Percentiles rank a stretch among this genome's conserved stretches.
Conservation (phyloP, 2,113 vertebrate species). For the Phyllostomus discolor region DNA sequence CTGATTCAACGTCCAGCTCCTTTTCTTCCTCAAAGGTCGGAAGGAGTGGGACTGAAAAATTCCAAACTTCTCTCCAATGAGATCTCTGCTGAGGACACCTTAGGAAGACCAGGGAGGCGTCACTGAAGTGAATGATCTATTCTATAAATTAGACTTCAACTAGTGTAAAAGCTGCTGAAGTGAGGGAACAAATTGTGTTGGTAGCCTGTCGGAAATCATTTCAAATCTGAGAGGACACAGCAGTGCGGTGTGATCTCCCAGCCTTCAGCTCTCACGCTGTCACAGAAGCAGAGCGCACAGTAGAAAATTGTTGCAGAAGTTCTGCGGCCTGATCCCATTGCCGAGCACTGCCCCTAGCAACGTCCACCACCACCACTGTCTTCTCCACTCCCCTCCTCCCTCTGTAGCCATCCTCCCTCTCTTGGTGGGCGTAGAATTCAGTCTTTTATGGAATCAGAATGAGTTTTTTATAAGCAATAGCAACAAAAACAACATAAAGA, state of each 20-base stretch:
- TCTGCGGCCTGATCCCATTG: conserved; percentile 26
- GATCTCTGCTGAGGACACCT: not conserved
- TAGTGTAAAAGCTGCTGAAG: conserved; percentile 73
- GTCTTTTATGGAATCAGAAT: conserved; percentile 67
- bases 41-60: not conserved
- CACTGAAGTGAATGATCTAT: conserved; percentile 76
- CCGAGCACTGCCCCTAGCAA: not conserved
- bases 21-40: not conserved
- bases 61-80: not conserved
- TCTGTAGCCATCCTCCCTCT: conserved; percentile 18
- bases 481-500: conserved; percentile 75
- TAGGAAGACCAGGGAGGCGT: conserved; percentile 62
- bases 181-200: conserved; percentile 76
- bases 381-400: not conserved
- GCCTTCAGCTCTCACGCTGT: conserved; percentile 73
- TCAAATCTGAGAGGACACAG: conserved; percentile 71
- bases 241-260: conserved; percentile 57
- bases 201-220: conserved; percentile 79
- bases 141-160: conserved; percentile 82
- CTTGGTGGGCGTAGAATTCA: conserved; percentile 12
- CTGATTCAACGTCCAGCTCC: not conserved
- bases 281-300: conserved; percentile 51
- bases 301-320: conserved; percentile 57
- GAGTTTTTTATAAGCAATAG: conserved; percentile 69
- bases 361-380: not conserved